A percentile compares a stretch with the other conserved stretches of the same genome.
Evolutionary conservation across 1,140 invertebrate genomes (phyloP).

Genomic region (Pachyrhynchus sulphureomaculatus): DNA sequence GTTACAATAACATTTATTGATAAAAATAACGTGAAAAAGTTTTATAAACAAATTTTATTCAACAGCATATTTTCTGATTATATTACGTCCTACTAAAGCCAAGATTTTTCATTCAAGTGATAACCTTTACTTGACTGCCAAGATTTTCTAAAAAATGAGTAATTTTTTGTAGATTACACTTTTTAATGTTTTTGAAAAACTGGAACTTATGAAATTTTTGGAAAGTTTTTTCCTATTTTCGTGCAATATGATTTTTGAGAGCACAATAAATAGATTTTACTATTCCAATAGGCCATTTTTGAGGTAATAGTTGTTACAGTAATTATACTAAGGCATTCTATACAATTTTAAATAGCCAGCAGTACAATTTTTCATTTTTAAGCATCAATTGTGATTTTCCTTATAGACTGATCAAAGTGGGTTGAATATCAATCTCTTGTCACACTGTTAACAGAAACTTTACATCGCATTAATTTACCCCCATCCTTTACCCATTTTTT

Average conservation of each 20-base stretch:
- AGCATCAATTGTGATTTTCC: constrained; percentile 2
- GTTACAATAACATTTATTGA: not conserved
- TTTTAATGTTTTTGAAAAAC: constrained; percentile 1
- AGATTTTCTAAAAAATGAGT: not conserved
- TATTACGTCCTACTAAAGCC: no score
- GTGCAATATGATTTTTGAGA: constrained; percentile 8
- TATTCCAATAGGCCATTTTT: not conserved
- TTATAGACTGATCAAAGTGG: constrained; percentile 1
- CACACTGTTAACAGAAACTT: no score
- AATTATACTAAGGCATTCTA: not conserved
- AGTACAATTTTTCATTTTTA: not conserved
- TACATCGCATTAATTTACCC: not conserved
- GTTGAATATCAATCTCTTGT: not conserved
- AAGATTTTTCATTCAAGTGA: no score
- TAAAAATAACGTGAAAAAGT: no score
- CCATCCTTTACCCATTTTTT: no score
- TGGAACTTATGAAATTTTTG: not conserved
- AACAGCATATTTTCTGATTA: no score
- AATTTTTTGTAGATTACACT: not conserved
- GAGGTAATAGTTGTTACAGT: not conserved
- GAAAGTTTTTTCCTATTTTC: constrained; percentile 23
- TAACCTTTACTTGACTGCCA: constrained; percentile 28
- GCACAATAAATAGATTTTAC: constrained; percentile 4
- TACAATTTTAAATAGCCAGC: not conserved
- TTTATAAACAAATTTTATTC: no score